A percentile compares a stretch with the other conserved stretches of the same genome.
These are phyloP conservation scores for Zaprionus camerounensis DNA, from an alignment of 1,140 invertebrate genomes.

Conservation along the genomic window DNA sequence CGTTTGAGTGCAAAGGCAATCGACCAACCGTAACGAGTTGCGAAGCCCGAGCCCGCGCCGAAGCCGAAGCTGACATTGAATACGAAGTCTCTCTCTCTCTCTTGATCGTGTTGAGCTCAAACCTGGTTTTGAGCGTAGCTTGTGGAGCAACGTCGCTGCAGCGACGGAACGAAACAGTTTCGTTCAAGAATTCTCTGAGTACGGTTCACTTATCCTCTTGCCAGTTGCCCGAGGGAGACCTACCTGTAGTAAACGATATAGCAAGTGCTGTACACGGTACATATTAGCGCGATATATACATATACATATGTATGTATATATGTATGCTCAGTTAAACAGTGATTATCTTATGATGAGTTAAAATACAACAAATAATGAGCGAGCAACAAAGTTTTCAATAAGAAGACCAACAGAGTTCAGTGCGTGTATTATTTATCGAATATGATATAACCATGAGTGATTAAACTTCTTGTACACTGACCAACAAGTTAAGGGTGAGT, in stretches of 20 bases:
- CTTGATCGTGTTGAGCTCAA: neutral
- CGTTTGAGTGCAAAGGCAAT: conserved; percentile 61
- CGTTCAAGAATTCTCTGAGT: conserved; percentile 75
- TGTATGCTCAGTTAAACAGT: neutral
- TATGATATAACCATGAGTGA: neutral
- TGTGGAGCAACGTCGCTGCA: conserved; percentile 49
- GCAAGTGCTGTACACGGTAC: conserved; percentile 43
- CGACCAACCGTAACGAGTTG: conserved; percentile 72
- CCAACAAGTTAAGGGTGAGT: neutral
- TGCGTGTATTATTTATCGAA: neutral
- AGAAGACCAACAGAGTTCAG: neutral
- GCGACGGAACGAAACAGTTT: conserved; percentile 68
- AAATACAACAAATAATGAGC: neutral
- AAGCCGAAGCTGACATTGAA: neutral
- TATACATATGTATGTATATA: too few species aligned
- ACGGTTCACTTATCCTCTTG: conserved; percentile 67
- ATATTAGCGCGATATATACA: neutral
- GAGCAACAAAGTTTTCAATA: neutral
- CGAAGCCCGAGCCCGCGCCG: neutral
- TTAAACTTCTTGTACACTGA: neutral
- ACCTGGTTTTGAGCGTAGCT: conserved; percentile 28
- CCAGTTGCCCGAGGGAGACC: conserved; percentile 37
- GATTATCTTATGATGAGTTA: neutral
- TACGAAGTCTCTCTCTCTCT: neutral
- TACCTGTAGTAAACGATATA: neutral